phyloP scores from a whole-genome alignment of 2,888 invertebrate genomes.

The Parnassius glacialis region DNA sequence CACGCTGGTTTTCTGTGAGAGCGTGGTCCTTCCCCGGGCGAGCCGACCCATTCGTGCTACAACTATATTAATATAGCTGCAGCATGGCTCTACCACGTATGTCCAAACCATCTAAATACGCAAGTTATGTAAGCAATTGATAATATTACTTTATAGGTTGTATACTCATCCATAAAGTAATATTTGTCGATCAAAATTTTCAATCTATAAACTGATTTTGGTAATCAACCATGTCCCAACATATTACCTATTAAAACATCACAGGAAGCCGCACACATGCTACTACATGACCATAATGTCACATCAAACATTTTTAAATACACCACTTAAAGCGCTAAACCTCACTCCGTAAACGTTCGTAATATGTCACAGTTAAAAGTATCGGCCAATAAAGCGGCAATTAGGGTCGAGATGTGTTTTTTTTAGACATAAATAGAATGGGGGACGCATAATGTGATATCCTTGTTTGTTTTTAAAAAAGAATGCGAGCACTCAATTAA shows the following conservation, averaged over 20 bases:
- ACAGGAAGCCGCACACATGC: conserved; percentile 28
- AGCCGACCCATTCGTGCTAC: no score
- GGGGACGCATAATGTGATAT: conserved; percentile 49
- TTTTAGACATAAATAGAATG: conserved; percentile 38
- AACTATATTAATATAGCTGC: no score
- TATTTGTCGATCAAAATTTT: no score
- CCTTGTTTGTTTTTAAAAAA: conserved; percentile 46
- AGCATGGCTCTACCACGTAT: no score
- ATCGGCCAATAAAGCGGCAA: conserved; percentile 51
- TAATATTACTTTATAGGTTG: no score
- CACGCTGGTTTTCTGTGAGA: no score
- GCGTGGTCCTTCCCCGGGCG: no score
- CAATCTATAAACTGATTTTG: not conserved
- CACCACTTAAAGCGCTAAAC: conserved; percentile 38
- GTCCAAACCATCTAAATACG: no score
- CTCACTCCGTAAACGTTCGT: conserved; percentile 40
- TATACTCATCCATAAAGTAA: no score
- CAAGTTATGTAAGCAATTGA: no score
- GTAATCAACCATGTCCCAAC: not conserved
- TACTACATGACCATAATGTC: conserved; percentile 35
- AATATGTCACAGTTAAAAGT: conserved; percentile 55
- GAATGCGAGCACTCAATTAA: conserved; percentile 37
- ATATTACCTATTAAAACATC: conserved; percentile 18
- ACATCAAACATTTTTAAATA: conserved; percentile 43
- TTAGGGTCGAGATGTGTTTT: conserved; percentile 42